Base-by-base conservation (phyloP, 2,888 invertebrate genomes). In the Polydrusus tereticollis region DNA sequence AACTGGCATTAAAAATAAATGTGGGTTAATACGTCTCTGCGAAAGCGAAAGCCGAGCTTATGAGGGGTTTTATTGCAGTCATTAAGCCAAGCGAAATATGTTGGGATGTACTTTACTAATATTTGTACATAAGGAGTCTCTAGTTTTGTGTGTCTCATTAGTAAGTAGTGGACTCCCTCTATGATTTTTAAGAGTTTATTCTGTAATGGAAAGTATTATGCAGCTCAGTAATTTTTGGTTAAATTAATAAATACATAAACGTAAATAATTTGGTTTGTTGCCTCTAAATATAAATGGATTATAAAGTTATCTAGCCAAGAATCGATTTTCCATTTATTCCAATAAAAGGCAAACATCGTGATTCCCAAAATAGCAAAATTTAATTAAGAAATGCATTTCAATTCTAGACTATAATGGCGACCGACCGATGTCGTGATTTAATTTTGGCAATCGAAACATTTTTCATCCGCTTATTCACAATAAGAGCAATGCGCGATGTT, bases 331-430 rank as follows among this genome's bases (percentile, higher is more conserved):
- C 66, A 66, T 66, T 58, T 57, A 41, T 66, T 58, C 57, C 41
- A 58, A 66, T 66, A 58, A 58, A 66, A 45, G 66, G 36, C 66
- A 47, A 66, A 66, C 57, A 66, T 66, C 58, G 58, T 45, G 58
- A 18, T 14, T 58, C 66, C 66, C n/a, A 55, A 66, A 66, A 66
- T 66, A 58, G 58, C 55, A 58, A 45, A 66, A 66, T 66, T 66
- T 66, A 66, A 66, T 66, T 66, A 66, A 66, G 66, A 66, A 66
- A 66, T 66, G 66, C 66, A 66, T 66, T 66, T 66, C 57, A 66
- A 66, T 66, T 58, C 47, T 45, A 41, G 29, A 43, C 47, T 55
- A 29, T 55, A 26, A 55, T 55, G 52, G 52, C 52, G 29, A 29
- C 29, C 14, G 52, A 55, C 52, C 52, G 29, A 55, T 55, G 57